Percentiles rank a stretch among this genome's conserved stretches.
Evolutionary conservation across 2,888 invertebrate species (phyloP).

Genomic region (Periphyllus acericola): DNA sequence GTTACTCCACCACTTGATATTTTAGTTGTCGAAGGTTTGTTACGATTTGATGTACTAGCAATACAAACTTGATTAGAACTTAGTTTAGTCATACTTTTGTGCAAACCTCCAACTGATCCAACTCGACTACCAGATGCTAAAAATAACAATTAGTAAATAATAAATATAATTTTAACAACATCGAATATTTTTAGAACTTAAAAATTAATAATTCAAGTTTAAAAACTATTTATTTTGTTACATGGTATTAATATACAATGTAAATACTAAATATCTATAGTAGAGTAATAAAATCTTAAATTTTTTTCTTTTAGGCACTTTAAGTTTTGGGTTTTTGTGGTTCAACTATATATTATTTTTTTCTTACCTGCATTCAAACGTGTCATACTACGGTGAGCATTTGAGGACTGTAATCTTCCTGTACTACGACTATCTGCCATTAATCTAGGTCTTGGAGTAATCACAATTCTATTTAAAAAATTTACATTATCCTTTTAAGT

Average conservation of each 20-base stretch:
- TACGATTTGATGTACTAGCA: constrained; percentile 63
- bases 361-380: constrained; percentile 74
- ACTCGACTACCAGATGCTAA: constrained; percentile 65
- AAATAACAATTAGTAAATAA: constrained; percentile 35
- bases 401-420: constrained; percentile 77
- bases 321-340: too few species aligned
- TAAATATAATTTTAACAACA: neutral
- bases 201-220: too few species aligned
- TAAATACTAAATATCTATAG: neutral
- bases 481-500: constrained; percentile 1
- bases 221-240: too few species aligned
- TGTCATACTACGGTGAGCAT: constrained; percentile 82
- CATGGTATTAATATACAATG: too few species aligned
- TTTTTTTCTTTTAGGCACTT: too few species aligned
- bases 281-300: too few species aligned
- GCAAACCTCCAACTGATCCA: constrained; percentile 80
- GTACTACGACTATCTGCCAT: constrained; percentile 77
- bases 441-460: constrained; percentile 65
- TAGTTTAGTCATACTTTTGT: constrained; percentile 84
- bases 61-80: constrained; percentile 83
- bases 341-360: neutral
- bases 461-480: constrained; percentile 63
- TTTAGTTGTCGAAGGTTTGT: constrained; percentile 51
- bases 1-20: constrained; percentile 71
- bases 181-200: neutral